Evolutionary conservation across 2,113 vertebrate species (phyloP).

Genomic region (Polypterus bichir): DNA sequence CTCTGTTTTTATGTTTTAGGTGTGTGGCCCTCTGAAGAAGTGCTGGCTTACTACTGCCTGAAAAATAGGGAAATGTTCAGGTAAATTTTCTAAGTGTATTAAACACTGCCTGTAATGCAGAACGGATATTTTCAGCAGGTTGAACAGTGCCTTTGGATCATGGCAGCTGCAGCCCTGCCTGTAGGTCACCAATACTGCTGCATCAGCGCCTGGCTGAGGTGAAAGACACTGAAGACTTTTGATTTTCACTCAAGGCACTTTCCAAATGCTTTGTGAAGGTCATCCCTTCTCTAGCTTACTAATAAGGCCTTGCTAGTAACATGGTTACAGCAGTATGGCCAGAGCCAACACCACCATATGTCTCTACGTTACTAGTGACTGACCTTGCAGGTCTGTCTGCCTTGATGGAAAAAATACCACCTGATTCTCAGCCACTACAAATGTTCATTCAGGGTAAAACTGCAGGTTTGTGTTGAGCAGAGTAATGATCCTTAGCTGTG

Average conservation of each 20-base stretch:
- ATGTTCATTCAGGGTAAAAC: no score
- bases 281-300: conserved; percentile 17
- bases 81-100: conserved; percentile 39
- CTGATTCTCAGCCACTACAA: no score
- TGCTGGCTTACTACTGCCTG: conserved; percentile 90
- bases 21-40: conserved; percentile 95
- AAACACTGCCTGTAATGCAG: neutral
- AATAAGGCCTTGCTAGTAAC: no score
- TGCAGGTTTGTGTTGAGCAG: no score
- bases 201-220: conserved; percentile 52
- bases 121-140: neutral
- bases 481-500: no score
- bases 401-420: no score
- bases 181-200: conserved; percentile 52
- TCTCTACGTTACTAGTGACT: no score
- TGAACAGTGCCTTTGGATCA: neutral
- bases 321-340: no score
- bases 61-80: conserved; percentile 76
- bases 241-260: conserved; percentile 90
- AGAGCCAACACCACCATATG: no score
- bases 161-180: conserved; percentile 42
- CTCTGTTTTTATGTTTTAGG: conserved; percentile 51
- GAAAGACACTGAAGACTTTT: conserved; percentile 76
- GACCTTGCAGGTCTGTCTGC: no score
- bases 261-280: conserved; percentile 68